Percentiles rank a stretch among this genome's conserved stretches.
These are phyloP conservation scores for Drosophila meridiana DNA, from an alignment of 2,888 invertebrate genomes.

Conservation along the genomic window DNA sequence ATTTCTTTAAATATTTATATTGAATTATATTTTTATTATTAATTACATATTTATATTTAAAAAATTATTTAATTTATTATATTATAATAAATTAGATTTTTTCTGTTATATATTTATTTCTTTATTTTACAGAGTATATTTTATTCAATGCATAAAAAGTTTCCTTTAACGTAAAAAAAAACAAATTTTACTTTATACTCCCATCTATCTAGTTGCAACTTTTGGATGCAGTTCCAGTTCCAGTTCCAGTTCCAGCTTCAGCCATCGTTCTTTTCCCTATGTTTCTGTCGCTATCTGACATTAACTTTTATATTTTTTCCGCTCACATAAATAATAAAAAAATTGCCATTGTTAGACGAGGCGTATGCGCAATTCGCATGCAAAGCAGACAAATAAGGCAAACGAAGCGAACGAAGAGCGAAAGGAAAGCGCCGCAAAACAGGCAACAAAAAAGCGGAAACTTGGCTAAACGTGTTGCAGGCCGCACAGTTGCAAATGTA, in stretches of 20 bases:
- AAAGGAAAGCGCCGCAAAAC: conserved; percentile 49
- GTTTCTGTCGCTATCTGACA: conserved; percentile 22
- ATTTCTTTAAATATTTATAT: neutral
- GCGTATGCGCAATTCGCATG: conserved; percentile 74
- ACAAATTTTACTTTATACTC: neutral
- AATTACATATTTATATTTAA: neutral
- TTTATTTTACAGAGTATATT: neutral
- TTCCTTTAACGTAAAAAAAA: too few relatives aligned
- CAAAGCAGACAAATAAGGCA: conserved; percentile 19
- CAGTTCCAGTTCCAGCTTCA: conserved; percentile 4
- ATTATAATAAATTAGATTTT: too few relatives aligned
- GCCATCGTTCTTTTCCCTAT: conserved; percentile 7
- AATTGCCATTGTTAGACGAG: conserved; percentile 57
- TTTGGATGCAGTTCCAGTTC: neutral
- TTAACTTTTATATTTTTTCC: conserved; percentile 36
- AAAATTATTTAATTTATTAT: neutral
- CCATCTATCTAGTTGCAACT: conserved; percentile 1
- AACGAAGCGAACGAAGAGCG: neutral
- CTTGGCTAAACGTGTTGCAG: conserved; percentile 35
- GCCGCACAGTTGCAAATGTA: conserved; percentile 17
- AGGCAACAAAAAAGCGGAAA: conserved; percentile 44
- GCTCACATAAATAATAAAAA: conserved; percentile 15
- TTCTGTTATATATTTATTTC: neutral
- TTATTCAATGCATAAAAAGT: neutral
- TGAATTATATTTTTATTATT: neutral